Base-by-base conservation (phyloP, 2,113 vertebrate genomes). In the Uria aalge region DNA sequence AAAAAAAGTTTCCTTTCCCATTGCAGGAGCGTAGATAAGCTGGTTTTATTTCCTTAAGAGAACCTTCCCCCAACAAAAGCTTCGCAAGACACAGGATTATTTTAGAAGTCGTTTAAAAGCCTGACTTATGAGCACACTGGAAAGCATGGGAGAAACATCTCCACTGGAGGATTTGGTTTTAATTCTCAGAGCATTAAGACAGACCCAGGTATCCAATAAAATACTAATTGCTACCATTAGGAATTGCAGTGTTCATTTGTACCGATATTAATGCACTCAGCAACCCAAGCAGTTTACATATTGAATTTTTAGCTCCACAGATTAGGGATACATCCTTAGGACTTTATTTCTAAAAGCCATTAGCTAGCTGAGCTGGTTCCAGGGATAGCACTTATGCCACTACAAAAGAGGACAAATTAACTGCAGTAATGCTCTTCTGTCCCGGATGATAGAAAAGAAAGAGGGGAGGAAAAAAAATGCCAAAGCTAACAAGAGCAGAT, bases 351-450 rank as follows among this genome's bases (percentile, higher is more conserved):
- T 84, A 73, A 92, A 95, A 90, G 92, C 73, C 85, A 96, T 96
- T 92, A 96, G 92, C 75, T 66, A 27, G 79, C 59, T 96, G 94
- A 90, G 75, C 72, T 94, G 63, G 55, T 94, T 94, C 71, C 95
- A 96, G 75, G 55, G 75, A 83, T 14, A 76, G 88, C 82, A 92
- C 50, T 96, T 79, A 74, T 0, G 3, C 56, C 68, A 87, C 73
- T 67, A 93, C 94, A 95, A 92, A 94, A 95, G 85, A 87, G 81
- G 56, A 88, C 85, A 96, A 90, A 95, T 95, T 90, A 96, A 92
- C 95, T 84, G 57, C 59, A 93, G 67, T 90, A 96, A 93, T 85
- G 72, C 88, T 90, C n/a, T 90, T 81, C 79, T 77, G 85, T 69
- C 82, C 85, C 91, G 94, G 88, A 94, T 57, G 75, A 93, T 1